Base-by-base conservation (phyloP, 2,888 invertebrate genomes). In the Epistrophella euchroma region DNA sequence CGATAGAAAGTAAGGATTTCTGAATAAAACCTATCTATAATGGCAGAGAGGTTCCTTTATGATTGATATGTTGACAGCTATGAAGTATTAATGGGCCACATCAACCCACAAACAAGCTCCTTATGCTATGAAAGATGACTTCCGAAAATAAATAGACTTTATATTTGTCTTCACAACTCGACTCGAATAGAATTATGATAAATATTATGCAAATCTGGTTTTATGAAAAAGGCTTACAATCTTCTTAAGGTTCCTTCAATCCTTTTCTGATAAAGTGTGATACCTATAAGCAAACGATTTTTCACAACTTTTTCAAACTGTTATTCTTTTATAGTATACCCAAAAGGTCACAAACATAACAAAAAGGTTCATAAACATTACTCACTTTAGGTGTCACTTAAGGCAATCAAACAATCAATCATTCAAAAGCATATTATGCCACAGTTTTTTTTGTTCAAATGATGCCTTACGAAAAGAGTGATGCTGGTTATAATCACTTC, bases 351-450 rank as follows among this genome's bases (percentile, higher is more conserved):
- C 11, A 72, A 15, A 52, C 52, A 64, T 47, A 28, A 35, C 52
- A 55, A 35, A 37, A 43, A 70, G 13, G 35, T 50, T 13, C 43
- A 17, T 60, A 50, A 62, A 19, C 25, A 25, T 32, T 13, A 15
- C 35, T 15, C 19, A 22, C 32, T 35, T 43, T 13, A 11, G 56
- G 35, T 32, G 35, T 37, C 66, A 66, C 37, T 28, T 19, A 47
- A 45, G 55, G 66, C 81, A 68, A 82, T 86, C 82, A 74, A 82
- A 82, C 82, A 86, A 77, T 45, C 76, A 73, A 62, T 15, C 25
- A 43, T 3, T 47, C 35, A 7, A 55, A 71, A 40, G 62, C 22
- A 66, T 60, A 84, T 80, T 71, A 66, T 66, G 74, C 64, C 64
- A 62, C 56, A 47, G 60, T 50, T 77, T 22, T 52, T 19, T 37